A percentile compares a stretch with the other conserved stretches of the same genome.
These are phyloP conservation scores for Drosophila fulvimacula DNA, from an alignment of 2,888 invertebrate species.

Conservation along the genomic window DNA sequence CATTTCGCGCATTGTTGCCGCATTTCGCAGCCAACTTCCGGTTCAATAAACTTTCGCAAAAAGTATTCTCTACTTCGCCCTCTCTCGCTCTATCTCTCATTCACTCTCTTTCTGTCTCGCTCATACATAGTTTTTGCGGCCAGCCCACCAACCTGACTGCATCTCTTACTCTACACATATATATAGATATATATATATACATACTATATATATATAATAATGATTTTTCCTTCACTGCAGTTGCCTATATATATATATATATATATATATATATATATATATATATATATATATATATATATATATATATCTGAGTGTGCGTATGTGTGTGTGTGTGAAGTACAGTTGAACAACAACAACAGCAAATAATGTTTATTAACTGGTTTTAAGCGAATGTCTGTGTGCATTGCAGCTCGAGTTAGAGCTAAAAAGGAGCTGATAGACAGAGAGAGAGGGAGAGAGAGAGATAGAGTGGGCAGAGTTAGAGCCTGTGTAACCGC, in stretches of 20 bases:
- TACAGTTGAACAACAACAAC: slow-evolving; percentile 47
- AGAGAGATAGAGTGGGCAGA: background rate
- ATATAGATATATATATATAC: background rate
- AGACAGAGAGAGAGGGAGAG: background rate
- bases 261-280: slow-evolving; percentile 44
- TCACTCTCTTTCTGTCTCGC: slow-evolving; percentile 1
- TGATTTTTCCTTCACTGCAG: slow-evolving; percentile 70
- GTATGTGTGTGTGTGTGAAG: slow-evolving; percentile 30
- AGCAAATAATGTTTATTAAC: slow-evolving; percentile 73
- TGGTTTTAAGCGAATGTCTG: slow-evolving; percentile 40
- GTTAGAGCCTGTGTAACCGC: slow-evolving; percentile 24
- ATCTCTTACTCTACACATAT: slow-evolving; percentile 1
- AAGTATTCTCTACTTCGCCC: slow-evolving; percentile 46
- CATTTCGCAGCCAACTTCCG: slow-evolving; percentile 75
- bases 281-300: slow-evolving; percentile 31
- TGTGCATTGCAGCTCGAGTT: slow-evolving; percentile 42
- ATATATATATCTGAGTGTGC: slow-evolving; percentile 4
- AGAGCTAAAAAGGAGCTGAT: slow-evolving; percentile 1
- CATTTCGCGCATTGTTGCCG: slow-evolving; percentile 65
- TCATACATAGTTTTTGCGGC: slow-evolving; percentile 60
- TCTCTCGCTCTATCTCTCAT: background rate
- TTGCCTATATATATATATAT: slow-evolving; percentile 16
- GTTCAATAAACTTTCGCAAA: slow-evolving; percentile 76
- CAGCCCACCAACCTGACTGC: background rate
- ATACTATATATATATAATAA: slow-evolving; percentile 56